These are phyloP conservation scores for Enteromius argenteus DNA, from an alignment of 2,797 vertebrate genomes.

Conservation along the genomic window DNA sequence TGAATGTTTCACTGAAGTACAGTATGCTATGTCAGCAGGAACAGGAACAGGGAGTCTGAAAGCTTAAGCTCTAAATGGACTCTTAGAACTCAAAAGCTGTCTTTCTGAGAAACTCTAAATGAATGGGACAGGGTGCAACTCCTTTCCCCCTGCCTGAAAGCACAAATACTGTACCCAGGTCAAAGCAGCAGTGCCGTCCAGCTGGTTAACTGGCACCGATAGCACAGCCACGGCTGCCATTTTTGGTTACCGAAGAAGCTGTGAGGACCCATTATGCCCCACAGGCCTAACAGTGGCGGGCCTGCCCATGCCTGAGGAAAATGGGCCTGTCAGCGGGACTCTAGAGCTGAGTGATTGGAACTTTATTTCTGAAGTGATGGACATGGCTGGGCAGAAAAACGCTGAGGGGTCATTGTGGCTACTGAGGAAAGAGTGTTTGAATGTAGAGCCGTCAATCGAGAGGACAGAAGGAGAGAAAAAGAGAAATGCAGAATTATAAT, in stretches of 20 bases:
- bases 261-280: conserved; percentile 63
- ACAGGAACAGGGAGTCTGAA: not conserved
- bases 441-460: conserved; percentile 38
- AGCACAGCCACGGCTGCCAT: conserved; percentile 55
- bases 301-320: conserved; percentile 55
- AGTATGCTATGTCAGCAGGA: conserved; percentile 22
- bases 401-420: conserved; percentile 20
- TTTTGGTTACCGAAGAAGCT: conserved; percentile 58
- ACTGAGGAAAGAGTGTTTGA: conserved; percentile 18
- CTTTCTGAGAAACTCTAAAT: conserved; percentile 28
- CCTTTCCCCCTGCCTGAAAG: conserved; percentile 32
- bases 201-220: conserved; percentile 73
- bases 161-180: conserved; percentile 31
- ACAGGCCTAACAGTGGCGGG: conserved; percentile 53
- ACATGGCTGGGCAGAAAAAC: conserved; percentile 44
- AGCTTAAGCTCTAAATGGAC: conserved; percentile 34
- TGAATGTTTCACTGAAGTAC: conserved; percentile 21
- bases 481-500: conserved; percentile 26
- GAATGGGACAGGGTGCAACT: conserved; percentile 6
- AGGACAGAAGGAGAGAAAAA: not conserved
- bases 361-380: conserved; percentile 51
- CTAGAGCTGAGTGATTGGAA: conserved; percentile 56
- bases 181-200: conserved; percentile 65
- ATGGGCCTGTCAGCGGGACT: conserved; percentile 60
- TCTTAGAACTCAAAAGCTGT: conserved; percentile 37